Conservation (phyloP, 35 echinoderm and acorn worm species). For the Apostichopus japonicus region DNA sequence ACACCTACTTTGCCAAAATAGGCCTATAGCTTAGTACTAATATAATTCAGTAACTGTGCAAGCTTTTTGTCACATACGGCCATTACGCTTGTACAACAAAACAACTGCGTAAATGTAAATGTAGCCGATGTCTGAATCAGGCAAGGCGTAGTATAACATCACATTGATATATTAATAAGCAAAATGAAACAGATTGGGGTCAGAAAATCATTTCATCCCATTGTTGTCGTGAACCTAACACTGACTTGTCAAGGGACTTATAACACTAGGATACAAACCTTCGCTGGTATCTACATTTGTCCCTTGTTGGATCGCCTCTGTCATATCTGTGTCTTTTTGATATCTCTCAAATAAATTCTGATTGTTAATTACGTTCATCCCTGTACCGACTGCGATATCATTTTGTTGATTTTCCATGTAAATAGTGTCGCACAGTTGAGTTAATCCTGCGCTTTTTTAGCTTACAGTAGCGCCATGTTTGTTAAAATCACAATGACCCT, state of each 20-base stretch:
- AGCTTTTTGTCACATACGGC: too few relatives aligned
- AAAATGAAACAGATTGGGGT: background rate
- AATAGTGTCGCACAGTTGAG: slow-evolving; percentile 6
- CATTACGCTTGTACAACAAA: too few relatives aligned
- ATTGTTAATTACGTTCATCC: slow-evolving; percentile 18
- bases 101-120: too few relatives aligned
- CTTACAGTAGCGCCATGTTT: slow-evolving; percentile 52
- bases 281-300: slow-evolving; percentile 32
- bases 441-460: slow-evolving; percentile 27
- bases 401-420: slow-evolving; percentile 23
- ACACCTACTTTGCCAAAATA: too few relatives aligned
- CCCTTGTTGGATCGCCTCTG: slow-evolving; percentile 28
- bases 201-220: background rate
- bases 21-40: too few relatives aligned
- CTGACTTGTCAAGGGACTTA: background rate
- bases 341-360: slow-evolving; percentile 27
- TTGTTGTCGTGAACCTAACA: slow-evolving; percentile 46
- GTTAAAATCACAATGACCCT: slow-evolving; percentile 45
- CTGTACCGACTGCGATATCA: background rate
- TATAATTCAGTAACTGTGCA: too few relatives aligned
- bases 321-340: slow-evolving; percentile 44
- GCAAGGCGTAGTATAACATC: too few relatives aligned
- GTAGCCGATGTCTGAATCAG: too few relatives aligned
- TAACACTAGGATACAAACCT: slow-evolving; percentile 48
- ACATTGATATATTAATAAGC: too few relatives aligned